phyloP scores from a whole-genome alignment of 1,140 invertebrate species.

The Vanessa tameamea region DNA sequence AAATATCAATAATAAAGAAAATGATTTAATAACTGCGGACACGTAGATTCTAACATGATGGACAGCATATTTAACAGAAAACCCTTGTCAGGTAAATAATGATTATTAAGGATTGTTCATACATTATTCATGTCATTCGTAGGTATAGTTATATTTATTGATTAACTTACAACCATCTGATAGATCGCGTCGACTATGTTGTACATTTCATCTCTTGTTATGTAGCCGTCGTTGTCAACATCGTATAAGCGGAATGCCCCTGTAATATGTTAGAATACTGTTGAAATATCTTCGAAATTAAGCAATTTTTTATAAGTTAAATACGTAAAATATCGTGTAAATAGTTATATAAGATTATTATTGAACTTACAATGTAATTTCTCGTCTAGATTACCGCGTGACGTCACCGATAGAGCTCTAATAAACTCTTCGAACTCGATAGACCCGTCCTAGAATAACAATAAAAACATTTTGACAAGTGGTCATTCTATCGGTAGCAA shows the following conservation, averaged over 20 bases:
- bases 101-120: no score
- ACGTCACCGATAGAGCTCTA: conserved; percentile 96
- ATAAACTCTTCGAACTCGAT: conserved; percentile 99
- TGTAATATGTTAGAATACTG: conserved; percentile 77
- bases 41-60: no score
- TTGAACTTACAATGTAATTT: conserved; percentile 96
- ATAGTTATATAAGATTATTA: not conserved
- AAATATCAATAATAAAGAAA: no score
- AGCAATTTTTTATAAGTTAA: no score
- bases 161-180: conserved; percentile 96
- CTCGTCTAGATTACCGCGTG: conserved; percentile 96
- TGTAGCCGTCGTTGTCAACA: conserved; percentile 98
- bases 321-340: not conserved
- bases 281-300: not conserved
- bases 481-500: not conserved
- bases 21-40: no score
- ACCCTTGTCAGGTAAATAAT: no score
- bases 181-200: conserved; percentile 99
- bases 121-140: not conserved
- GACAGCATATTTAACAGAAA: no score
- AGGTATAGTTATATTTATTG: conserved; percentile 3
- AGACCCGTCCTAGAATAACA: conserved; percentile 91
- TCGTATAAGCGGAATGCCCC: conserved; percentile 99
- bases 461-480: conserved; percentile 1
- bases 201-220: conserved; percentile 98